Evolutionary conservation across 2,113 vertebrate genomes (phyloP), one percentile per base, ranked within the genome.

Genomic region (Aramus guarauna): DNA sequence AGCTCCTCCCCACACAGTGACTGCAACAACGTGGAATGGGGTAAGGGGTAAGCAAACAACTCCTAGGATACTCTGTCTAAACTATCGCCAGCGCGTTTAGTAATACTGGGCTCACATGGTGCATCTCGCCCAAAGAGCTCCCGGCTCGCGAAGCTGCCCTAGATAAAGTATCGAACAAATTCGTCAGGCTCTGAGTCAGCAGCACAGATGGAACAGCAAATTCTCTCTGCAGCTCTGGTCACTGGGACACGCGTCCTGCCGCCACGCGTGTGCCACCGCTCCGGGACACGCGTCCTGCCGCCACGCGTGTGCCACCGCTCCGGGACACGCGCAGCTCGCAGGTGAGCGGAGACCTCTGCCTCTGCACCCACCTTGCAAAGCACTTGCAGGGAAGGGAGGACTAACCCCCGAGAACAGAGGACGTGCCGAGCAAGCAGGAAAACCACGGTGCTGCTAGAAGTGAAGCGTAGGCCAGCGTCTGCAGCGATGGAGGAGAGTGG

Each of bases 391-490:
- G 45, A 39, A 76, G 41, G 59, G 17, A 85, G 24, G 39, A 41
- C 27, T 14, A 59, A 73, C 13, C 20, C n/a, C 15, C 15, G 47
- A n/a, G 66, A 59, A 29, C 5, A 2, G 36, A 30, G 53, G 43
- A 30, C 19, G 2, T 1, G 15, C 39, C 26, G 66, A 78, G 39
- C 37, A 19, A 58, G 60, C 48, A 29, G 27, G 29, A 55, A 60
- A 24, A 78, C 3, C 18, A n/a, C 3, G 0, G 76, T 12, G 29
- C 24, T 27, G 45, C 37, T 37, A 2, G 12, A 26, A 23, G 34
- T 2, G 7, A n/a, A 48, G 62, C 2, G 1, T 4, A 1, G 29
- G 47, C 12, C 18, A 21, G 45, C 0, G 4, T 30, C 21, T 1
- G 3, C 19, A 32, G 39, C 29, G 63, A 37, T 8, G 75, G 52